Evolutionary conservation across 2,888 invertebrate genomes (phyloP).

Genomic region (Silvanus unidentatus): DNA sequence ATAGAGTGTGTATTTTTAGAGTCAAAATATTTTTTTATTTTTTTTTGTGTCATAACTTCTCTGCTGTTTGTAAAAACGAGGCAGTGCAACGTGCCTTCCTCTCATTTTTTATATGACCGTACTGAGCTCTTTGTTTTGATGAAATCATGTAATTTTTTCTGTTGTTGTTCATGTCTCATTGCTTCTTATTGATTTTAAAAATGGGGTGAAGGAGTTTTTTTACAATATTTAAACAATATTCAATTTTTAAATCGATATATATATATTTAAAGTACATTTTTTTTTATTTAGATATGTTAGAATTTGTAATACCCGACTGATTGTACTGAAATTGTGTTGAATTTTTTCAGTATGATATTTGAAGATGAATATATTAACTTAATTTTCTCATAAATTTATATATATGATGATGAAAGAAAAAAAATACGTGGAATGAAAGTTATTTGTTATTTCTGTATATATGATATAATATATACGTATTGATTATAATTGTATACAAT

Average conservation of each 20-base stretch:
- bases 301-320: constrained; percentile 31
- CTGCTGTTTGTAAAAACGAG: constrained; percentile 39
- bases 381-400: constrained; percentile 9
- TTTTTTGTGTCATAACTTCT: constrained; percentile 42
- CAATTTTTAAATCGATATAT: constrained; percentile 3
- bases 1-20: constrained; percentile 24
- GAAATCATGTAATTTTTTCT: too few species aligned
- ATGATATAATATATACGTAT: constrained; percentile 25
- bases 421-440: constrained; percentile 22
- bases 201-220: constrained; percentile 28
- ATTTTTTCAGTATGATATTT: constrained; percentile 17
- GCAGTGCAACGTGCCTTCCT: constrained; percentile 45
- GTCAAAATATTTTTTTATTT: constrained; percentile 25
- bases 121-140: constrained; percentile 28
- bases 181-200: constrained; percentile 1
- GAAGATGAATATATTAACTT: not conserved
- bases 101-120: constrained; percentile 40
- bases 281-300: constrained; percentile 10
- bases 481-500: constrained; percentile 26
- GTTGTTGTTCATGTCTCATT: too few species aligned
- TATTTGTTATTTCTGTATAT: constrained; percentile 34
- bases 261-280: constrained; percentile 22
- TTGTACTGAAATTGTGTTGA: constrained; percentile 28
- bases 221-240: constrained; percentile 3
- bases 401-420: not conserved